A percentile compares a stretch with the other conserved stretches of the same genome.
Conservation (phyloP, 2,797 vertebrate species). For the Platalea minor region DNA sequence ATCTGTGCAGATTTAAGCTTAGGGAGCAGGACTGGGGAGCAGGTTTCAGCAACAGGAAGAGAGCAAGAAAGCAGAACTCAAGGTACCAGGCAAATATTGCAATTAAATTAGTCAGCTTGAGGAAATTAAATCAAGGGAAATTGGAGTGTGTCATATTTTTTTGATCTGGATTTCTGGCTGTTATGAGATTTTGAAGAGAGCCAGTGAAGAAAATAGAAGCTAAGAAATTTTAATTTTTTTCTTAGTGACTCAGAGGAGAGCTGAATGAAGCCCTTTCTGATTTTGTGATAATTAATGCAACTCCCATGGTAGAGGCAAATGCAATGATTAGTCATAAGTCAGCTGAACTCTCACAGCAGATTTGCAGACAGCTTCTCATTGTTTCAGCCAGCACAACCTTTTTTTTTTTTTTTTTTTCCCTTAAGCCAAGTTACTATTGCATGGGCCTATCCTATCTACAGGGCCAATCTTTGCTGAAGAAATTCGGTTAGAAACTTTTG, state of each 20-base stretch:
- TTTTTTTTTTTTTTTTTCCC: too few relatives aligned
- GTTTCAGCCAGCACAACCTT: background rate
- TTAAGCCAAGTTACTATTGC: background rate
- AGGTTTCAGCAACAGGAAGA: background rate
- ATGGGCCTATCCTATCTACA: fast-evolving
- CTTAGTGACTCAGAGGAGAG: background rate
- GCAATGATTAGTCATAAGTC: background rate
- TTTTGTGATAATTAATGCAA: constrained; percentile 45
- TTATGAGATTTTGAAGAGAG: constrained; percentile 33
- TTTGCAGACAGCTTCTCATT: background rate
- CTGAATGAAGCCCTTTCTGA: constrained; percentile 7
- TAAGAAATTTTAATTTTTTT: background rate
- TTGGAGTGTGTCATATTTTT: constrained; percentile 43
- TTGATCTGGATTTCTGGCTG: constrained; percentile 10
- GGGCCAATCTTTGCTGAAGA: background rate
- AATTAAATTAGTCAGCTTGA: constrained; percentile 62
- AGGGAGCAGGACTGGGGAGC: background rate
- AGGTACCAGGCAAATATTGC: constrained; percentile 30
- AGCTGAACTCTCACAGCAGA: background rate
- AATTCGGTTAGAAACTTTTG: background rate
- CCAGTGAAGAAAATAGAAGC: constrained; percentile 19
- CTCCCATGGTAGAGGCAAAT: constrained; percentile 5
- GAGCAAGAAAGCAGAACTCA: background rate
- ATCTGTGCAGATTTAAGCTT: constrained; percentile 53
- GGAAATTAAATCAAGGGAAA: constrained; percentile 60